Base-by-base conservation (phyloP, 2,888 invertebrate species). In the Lamellibrachia columna region DNA sequence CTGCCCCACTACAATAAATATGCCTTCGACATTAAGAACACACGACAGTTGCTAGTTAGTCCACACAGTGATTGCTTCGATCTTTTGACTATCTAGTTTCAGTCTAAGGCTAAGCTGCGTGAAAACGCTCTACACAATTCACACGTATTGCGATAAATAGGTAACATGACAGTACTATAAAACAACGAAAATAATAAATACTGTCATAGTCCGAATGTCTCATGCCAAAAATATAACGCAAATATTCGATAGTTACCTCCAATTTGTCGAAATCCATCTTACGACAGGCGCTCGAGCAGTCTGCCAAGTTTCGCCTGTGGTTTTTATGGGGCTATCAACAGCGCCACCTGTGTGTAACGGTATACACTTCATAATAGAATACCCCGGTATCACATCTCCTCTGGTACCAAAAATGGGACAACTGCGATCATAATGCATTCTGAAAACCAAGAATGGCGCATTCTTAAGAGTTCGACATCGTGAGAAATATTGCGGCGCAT, bases 251-350 rank as follows among this genome's bases (percentile, higher is more conserved):
- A 22, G 6, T 75, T 75, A 75, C 75, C 75, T 75, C 75, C 75
- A 75, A 75, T 75, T 75, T 75, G 75, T 75, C 75, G 75, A 75
- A 75, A 75, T 75, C 75, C 75, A 75, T 75, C 75, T 75, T 75
- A 15, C 15, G 75, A 15, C 22, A 15, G 15, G 75, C 75, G 75
- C 15, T 22, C 75, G 75, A 75, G 22, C 15, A 75, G 8, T 15
- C 75, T 15, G 15, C 15, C 15, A 75, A 11, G 15, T 75, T 75
- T 22, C 2, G 75, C 75, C 75, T 6, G 75, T 22, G 75, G 75
- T 22, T 75, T 75, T 75, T 75, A 75, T 22, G 75, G 75, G 75
- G 75, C 11, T 1, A 75, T 22, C 75, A 22, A 22, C 22, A 55
- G 75, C 75, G 75, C 75, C 75, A 75, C 75, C 75, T 75, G 22